Conservation (phyloP, 2,797 vertebrate species). For the Aulostomus chinensis region DNA sequence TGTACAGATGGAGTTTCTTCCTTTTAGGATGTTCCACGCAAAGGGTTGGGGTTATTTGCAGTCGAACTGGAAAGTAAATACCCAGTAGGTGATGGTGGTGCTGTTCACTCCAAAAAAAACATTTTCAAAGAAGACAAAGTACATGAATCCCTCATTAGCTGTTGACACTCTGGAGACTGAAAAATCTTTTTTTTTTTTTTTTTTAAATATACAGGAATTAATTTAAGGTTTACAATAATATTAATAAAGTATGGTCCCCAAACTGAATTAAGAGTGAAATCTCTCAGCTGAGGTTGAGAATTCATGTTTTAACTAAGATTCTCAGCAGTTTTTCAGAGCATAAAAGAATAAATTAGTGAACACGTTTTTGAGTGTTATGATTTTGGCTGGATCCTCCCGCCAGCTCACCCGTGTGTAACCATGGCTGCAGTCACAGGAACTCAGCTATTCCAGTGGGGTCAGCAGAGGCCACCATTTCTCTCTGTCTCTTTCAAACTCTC, state of each 20-base stretch:
- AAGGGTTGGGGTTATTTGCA: conserved; percentile 54
- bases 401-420: too few species aligned
- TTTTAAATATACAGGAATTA: conserved; percentile 3
- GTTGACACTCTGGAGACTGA: conserved; percentile 40
- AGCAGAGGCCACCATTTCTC: conserved; percentile 23
- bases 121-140: conserved; percentile 57
- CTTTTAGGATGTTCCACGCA: conserved; percentile 56
- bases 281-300: too few species aligned
- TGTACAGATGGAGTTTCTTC: too few species aligned
- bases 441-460: too few species aligned
- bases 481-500: conserved; percentile 11
- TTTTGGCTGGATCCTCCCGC: conserved; percentile 20
- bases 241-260: conserved; percentile 23
- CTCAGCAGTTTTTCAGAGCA: conserved; percentile 29
- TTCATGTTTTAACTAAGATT: conserved; percentile 36
- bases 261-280: conserved; percentile 29
- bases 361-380: conserved; percentile 38
- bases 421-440: too few species aligned
- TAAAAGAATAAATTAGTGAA: conserved; percentile 31
- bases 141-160: conserved; percentile 29
- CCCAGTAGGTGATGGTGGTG: conserved; percentile 33
- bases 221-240: conserved; percentile 32
- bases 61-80: conserved; percentile 32
- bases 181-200: conserved; percentile 4
- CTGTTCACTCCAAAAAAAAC: conserved; percentile 42